Conservation (phyloP, 2,113 vertebrate genomes). For the Candoia aspera region DNA sequence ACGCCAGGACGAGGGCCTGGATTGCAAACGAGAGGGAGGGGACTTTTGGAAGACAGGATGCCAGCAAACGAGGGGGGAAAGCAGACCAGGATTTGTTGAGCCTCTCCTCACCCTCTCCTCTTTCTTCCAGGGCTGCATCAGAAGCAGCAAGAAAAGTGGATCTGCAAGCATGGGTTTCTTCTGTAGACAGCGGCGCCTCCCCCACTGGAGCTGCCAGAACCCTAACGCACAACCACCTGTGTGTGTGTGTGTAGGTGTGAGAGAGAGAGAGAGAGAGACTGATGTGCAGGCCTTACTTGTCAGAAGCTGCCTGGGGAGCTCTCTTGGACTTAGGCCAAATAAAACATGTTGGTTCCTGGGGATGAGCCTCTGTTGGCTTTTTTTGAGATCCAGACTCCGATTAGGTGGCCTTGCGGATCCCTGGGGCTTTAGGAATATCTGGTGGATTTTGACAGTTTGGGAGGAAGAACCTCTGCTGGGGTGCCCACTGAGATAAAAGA, state of each 20-base stretch:
- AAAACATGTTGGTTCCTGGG: conserved; percentile 60
- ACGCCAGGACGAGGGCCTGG: not conserved
- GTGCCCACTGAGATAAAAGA: no score
- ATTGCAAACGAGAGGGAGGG: no score
- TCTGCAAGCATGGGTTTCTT: accelerated
- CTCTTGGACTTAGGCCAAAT: conserved; percentile 64
- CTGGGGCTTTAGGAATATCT: not conserved
- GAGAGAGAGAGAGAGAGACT: not conserved
- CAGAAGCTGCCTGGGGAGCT: not conserved
- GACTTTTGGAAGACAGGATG: no score
- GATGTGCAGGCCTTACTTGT: accelerated
- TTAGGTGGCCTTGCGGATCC: not conserved
- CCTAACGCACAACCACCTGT: not conserved
- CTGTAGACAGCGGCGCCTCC: not conserved
- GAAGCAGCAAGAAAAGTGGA: not conserved
- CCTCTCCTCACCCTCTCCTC: no score
- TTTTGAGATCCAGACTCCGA: accelerated
- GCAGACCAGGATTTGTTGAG: no score
- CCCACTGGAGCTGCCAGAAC: not conserved
- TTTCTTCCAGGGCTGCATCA: not conserved
- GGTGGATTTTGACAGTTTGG: no score
- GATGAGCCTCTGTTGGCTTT: not conserved
- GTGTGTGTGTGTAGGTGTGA: accelerated
- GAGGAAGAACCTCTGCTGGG: no score
- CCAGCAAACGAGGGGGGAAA: not conserved